phyloP scores from a whole-genome alignment of 92 coral and sea anemone species.

The Parazoanthus swiftii region DNA sequence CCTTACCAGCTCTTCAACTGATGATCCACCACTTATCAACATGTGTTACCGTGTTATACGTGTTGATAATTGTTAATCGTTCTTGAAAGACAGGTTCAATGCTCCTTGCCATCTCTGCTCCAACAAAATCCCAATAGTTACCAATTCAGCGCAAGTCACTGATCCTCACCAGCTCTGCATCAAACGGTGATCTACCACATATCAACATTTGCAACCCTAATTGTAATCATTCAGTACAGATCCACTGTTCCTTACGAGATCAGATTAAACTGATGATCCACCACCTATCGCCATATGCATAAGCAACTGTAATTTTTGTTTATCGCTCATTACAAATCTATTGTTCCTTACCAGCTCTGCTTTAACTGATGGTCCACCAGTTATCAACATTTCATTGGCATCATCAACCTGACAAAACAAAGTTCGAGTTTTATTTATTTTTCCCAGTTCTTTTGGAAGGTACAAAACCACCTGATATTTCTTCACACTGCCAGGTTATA shows the following conservation, averaged over 20 bases:
- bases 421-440: neutral
- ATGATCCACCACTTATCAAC: too few relatives aligned
- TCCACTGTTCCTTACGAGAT: neutral
- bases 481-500: too few relatives aligned
- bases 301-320: neutral
- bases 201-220: neutral
- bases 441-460: neutral
- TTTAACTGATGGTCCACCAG: constrained; percentile 12
- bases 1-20: too few relatives aligned
- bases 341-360: constrained; percentile 2
- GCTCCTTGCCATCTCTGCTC: too few relatives aligned
- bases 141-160: neutral
- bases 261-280: neutral
- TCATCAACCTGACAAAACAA: constrained; percentile 55
- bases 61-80: neutral
- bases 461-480: neutral
- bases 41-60: too few relatives aligned
- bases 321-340: too few relatives aligned
- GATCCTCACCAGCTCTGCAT: too few relatives aligned
- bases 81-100: too few relatives aligned
- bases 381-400: constrained; percentile 52
- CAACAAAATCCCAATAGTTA: too few relatives aligned
- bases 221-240: too few relatives aligned
- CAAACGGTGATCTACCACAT: neutral
- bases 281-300: constrained; percentile 29